Evolutionary conservation across 64 coral and sea anemone genomes (phyloP).

Genomic region (Dendrophyllia cribrosa): DNA sequence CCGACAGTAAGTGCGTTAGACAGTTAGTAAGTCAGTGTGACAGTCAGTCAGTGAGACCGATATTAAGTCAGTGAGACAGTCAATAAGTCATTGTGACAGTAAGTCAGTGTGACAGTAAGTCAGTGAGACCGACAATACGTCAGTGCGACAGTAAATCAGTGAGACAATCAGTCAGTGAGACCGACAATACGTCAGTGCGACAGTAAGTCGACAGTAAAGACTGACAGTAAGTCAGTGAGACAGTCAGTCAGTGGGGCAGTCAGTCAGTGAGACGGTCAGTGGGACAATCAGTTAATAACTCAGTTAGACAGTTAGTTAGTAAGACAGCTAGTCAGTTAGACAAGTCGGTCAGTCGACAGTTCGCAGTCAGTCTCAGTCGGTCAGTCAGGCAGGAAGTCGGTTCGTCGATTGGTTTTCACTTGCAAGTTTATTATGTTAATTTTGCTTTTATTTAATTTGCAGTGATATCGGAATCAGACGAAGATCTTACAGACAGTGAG

Average conservation of each 20-base stretch:
- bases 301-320: neutral
- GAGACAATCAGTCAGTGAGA: neutral
- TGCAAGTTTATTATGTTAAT: neutral
- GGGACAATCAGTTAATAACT: neutral
- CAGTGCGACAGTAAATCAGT: neutral
- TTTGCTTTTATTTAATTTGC: conserved; percentile 2
- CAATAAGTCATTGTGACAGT: neutral
- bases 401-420: neutral
- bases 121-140: neutral
- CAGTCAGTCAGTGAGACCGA: neutral
- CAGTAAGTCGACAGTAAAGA: neutral
- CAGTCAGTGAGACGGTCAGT: neutral
- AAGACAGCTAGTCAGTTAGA: neutral
- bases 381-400: neutral
- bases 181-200: neutral
- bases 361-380: no score
- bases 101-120: neutral
- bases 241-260: neutral
- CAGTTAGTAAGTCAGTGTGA: neutral
- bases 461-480: conserved; percentile 68
- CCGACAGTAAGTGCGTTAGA: neutral
- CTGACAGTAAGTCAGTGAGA: no score
- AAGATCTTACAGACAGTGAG: conserved; percentile 51
- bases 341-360: neutral
- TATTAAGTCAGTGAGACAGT: neutral